Base-by-base conservation (phyloP, 2,113 vertebrate genomes). In the Ageneiosus marmoratus region DNA sequence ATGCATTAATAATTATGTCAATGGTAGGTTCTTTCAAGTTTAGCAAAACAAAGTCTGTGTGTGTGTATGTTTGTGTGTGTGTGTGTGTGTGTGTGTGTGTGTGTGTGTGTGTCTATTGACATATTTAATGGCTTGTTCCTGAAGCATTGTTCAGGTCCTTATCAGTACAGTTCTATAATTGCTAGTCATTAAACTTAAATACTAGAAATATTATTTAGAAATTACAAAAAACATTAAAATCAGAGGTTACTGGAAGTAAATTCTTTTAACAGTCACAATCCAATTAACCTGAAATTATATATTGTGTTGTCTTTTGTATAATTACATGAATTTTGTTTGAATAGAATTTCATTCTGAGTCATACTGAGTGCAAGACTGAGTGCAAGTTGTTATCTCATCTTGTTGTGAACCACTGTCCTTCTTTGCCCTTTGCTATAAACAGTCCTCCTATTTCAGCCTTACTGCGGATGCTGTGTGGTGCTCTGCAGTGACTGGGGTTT, bases 341-440 rank as follows among this genome's bases (percentile, higher is more conserved):
- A 65, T 65, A 34, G 24, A n/a, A 5, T 29, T 41, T 0, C 20
- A 29, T 74, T 29, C 7, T 32, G 16, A 32, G 41, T 46, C 13
- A 29, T 60, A 22, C n/a, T 48, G 6, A 34, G 20, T 22, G 24
- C 41, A 58, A 32, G 2, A n/a, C 53, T 37, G n/a, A 51, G 70
- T 4, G n/a, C n/a, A n/a, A 58, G 24, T 27, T 63, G 29, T 65
- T 65, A 65, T 67, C 78, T 65, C 18, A 7, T 41, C 27, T 58
- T 76, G 27, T 48, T 75, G 41, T 65, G 60, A 32, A 63, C 56
- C 18, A 12, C 16, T 76, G 81, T 76, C 81, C 81, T 82, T 65
- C 46, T 63, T 65, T 82, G 81, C 58, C 72, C 81, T 83, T 83
- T 83, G 44, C 72, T 83, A 83, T 82, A 82, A 76, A 80, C 72